A percentile compares a stretch with the other conserved stretches of the same genome.
These are phyloP conservation scores for Fragum sueziense DNA, from an alignment of 2,888 invertebrate species.

Conservation along the genomic window DNA sequence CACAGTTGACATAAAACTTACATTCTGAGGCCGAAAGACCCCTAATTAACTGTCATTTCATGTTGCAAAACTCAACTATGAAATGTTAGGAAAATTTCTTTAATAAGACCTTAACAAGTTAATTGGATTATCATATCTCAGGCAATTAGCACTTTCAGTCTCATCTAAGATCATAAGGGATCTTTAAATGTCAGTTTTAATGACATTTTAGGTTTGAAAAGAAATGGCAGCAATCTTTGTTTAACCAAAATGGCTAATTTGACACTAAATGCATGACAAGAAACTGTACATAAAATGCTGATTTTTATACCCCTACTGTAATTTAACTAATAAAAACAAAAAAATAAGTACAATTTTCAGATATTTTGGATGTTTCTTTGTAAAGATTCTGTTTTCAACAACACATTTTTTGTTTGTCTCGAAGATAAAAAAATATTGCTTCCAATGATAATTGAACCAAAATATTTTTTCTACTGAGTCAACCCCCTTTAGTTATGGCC, in stretches of 20 bases:
- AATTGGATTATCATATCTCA: constrained; percentile 14
- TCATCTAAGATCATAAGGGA: constrained; percentile 1
- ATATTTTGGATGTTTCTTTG: no score
- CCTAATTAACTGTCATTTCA: constrained; percentile 8
- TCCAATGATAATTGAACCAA: no score
- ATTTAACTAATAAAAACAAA: no score
- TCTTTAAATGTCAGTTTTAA: constrained; percentile 13
- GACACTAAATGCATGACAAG: background rate
- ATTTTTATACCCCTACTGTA: no score
- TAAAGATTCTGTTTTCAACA: no score
- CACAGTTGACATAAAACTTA: background rate
- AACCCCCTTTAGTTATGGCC: no score
- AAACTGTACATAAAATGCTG: background rate
- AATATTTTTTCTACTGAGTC: no score
- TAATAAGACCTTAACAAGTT: constrained; percentile 27
- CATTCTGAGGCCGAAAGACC: background rate
- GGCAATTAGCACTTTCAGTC: constrained; percentile 8
- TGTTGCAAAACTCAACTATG: constrained; percentile 2
- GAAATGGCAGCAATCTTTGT: background rate
- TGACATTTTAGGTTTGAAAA: constrained; percentile 14
- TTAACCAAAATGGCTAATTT: constrained; percentile 2
- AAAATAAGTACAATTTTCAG: no score
- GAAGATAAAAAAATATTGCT: no score
- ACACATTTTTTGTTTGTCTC: no score
- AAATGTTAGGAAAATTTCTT: constrained; percentile 19